Evolutionary conservation across 2,888 invertebrate species (phyloP).

Genomic region (Stenodema calcarata): DNA sequence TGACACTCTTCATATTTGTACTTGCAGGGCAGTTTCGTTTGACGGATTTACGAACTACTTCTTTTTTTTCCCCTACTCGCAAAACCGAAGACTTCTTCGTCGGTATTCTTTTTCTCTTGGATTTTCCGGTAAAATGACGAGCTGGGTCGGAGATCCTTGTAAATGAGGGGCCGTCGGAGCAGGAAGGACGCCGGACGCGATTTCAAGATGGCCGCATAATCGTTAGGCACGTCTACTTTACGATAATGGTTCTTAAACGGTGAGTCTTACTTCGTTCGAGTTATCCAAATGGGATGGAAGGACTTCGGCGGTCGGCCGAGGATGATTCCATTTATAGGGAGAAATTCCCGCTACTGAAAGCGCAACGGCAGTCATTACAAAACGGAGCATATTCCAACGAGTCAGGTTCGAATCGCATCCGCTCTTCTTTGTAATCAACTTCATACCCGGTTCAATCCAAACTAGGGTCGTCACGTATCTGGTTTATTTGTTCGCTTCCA

Average conservation of each 20-base stretch:
- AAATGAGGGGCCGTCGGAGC: background rate
- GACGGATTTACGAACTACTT: conserved; percentile 31
- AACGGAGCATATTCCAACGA: conserved; percentile 33
- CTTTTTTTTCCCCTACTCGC: background rate
- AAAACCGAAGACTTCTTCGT: background rate
- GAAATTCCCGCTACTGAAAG: conserved; percentile 19
- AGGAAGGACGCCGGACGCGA: background rate
- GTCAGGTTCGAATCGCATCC: background rate
- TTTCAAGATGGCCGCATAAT: conserved; percentile 37
- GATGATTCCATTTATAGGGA: conserved; percentile 43
- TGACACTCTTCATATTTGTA: conserved; percentile 46
- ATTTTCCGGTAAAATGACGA: conserved; percentile 18
- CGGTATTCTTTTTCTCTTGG: background rate
- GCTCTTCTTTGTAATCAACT: conserved; percentile 19
- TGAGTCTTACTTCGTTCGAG: conserved; percentile 1
- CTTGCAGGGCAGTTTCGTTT: background rate
- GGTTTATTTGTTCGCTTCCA: no score
- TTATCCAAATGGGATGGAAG: conserved; percentile 35
- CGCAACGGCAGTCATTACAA: conserved; percentile 5
- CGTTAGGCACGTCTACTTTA: conserved; percentile 20
- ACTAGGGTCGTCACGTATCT: no score
- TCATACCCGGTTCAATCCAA: no score
- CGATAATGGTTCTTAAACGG: conserved; percentile 35
- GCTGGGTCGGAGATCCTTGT: background rate
- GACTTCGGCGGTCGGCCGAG: conserved; percentile 1